phyloP scores from a whole-genome alignment of 2,888 invertebrate species.

The Philhelius pedissequus region DNA sequence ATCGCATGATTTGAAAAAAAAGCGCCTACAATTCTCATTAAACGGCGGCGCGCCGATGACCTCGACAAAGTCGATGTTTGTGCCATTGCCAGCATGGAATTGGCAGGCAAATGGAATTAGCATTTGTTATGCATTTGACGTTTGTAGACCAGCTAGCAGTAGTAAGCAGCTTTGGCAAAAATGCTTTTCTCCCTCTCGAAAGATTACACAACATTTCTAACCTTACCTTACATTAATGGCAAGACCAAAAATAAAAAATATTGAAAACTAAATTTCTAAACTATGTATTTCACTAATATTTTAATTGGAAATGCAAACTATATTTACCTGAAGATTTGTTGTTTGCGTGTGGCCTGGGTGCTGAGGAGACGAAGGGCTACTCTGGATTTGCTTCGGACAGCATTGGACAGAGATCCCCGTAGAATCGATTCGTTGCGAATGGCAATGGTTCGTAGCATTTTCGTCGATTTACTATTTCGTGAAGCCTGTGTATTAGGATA shows the following conservation, averaged over 20 bases:
- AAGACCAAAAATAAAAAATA: not conserved
- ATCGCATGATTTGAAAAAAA: not conserved
- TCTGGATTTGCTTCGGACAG: conserved; percentile 77
- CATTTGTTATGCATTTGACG: conserved; percentile 51
- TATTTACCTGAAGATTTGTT: conserved; percentile 73
- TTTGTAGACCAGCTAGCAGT: conserved; percentile 31
- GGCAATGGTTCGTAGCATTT: conserved; percentile 88
- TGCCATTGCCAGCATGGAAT: not conserved
- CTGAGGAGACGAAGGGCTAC: conserved; percentile 73
- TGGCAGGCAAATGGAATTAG: conserved; percentile 12
- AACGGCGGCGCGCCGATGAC: not conserved
- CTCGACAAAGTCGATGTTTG: not conserved
- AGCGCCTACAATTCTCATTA: not conserved
- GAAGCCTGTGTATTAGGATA: not conserved
- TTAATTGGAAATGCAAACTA: not conserved
- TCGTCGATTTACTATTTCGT: conserved; percentile 22
- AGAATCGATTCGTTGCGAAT: conserved; percentile 84
- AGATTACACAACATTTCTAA: conserved; percentile 78
- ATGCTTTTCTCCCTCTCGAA: conserved; percentile 42
- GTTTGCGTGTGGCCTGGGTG: conserved; percentile 70
- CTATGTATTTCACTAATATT: not conserved
- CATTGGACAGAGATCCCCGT: conserved; percentile 83
- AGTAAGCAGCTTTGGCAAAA: conserved; percentile 29
- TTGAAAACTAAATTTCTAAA: conserved; percentile 22
- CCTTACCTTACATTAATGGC: conserved; percentile 72